Evolutionary conservation across 2,888 invertebrate genomes (phyloP).

Genomic region (Hecatera dysodea): DNA sequence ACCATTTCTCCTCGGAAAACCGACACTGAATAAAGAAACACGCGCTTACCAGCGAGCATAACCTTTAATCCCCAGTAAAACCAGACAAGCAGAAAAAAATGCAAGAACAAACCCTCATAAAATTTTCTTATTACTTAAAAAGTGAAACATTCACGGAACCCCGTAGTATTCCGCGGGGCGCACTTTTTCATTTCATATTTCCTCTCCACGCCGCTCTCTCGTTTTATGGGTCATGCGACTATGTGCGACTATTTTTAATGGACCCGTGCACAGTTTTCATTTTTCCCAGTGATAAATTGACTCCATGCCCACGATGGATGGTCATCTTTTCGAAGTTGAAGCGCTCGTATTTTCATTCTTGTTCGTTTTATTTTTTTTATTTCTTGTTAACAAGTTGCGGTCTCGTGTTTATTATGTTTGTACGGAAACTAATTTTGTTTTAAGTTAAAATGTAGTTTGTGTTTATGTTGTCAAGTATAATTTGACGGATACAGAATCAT

Average conservation of each 20-base stretch:
- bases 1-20: neutral
- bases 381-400: slow-evolving; percentile 47
- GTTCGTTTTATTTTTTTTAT: slow-evolving; percentile 62
- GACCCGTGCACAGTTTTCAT: slow-evolving; percentile 86
- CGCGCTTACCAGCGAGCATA: neutral
- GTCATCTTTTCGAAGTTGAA: slow-evolving; percentile 82
- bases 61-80: slow-evolving; percentile 11
- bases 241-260: slow-evolving; percentile 90
- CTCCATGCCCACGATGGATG: slow-evolving; percentile 87
- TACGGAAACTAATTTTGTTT: slow-evolving; percentile 11
- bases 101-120: slow-evolving; percentile 33
- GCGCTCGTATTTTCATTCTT: slow-evolving; percentile 76
- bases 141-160: slow-evolving; percentile 68
- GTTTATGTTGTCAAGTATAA: no score
- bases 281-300: slow-evolving; percentile 90
- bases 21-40: neutral
- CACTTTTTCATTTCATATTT: slow-evolving; percentile 86
- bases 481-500: no score
- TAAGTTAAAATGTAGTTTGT: no score
- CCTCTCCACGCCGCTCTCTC: slow-evolving; percentile 87
- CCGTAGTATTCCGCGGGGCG: slow-evolving; percentile 54
- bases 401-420: slow-evolving; percentile 23
- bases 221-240: slow-evolving; percentile 91
- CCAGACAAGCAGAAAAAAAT: slow-evolving; percentile 25
- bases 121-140: slow-evolving; percentile 55